A percentile compares a stretch with the other conserved stretches of the same genome.
Evolutionary conservation across 2,888 invertebrate genomes (phyloP).

Genomic region (Cosmia trapezina): DNA sequence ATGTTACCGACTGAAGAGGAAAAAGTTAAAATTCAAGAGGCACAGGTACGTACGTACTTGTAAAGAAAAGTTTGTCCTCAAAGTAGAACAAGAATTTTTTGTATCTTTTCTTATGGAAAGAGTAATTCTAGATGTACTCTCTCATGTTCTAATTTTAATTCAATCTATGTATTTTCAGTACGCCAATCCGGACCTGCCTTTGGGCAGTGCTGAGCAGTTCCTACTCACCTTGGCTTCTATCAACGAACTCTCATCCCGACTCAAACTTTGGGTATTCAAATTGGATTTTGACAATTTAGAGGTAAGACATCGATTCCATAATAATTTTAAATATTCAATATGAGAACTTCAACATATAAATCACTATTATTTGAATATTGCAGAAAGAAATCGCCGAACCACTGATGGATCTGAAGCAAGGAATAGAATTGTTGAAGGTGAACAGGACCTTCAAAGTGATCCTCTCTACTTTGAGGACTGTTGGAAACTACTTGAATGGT

Average conservation of each 20-base stretch:
- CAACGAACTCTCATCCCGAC: constrained; percentile 97
- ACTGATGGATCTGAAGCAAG: constrained; percentile 99
- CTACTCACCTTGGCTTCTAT: constrained; percentile 98
- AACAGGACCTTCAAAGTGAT: constrained; percentile 99
- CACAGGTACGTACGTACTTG: constrained; percentile 90
- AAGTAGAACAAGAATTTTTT: neutral
- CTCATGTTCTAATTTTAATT: neutral
- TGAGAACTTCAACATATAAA: neutral
- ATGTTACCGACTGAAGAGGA: constrained; percentile 99
- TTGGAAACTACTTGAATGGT: constrained; percentile 99
- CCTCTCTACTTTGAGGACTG: constrained; percentile 97
- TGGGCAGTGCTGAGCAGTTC: constrained; percentile 99
- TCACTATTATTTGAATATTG: constrained; percentile 37
- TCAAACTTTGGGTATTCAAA: constrained; percentile 99
- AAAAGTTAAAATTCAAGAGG: constrained; percentile 98
- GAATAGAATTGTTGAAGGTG: constrained; percentile 96
- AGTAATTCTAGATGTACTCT: too few relatives aligned
- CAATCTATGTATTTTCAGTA: constrained; percentile 84
- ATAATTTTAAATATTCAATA: neutral
- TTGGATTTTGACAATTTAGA: constrained; percentile 99
- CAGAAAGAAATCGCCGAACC: constrained; percentile 99
- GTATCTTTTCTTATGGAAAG: neutral
- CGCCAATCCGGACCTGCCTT: constrained; percentile 96
- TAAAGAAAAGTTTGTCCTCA: neutral
- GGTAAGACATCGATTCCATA: constrained; percentile 84